These are phyloP conservation scores for Takifugu bimaculatus DNA, from an alignment of 2,113 vertebrate genomes.

Conservation along the genomic window DNA sequence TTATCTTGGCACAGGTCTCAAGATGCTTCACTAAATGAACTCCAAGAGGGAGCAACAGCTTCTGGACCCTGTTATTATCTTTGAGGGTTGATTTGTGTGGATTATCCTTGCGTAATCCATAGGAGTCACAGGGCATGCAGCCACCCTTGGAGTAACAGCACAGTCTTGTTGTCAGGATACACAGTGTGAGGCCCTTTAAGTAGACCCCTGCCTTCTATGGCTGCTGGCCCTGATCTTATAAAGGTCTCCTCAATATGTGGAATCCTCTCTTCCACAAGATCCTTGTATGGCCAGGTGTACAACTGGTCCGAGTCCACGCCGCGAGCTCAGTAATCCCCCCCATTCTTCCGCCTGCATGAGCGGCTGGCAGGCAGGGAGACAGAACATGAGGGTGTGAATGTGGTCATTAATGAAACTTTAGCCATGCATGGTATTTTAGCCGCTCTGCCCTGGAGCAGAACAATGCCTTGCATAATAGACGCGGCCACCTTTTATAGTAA, in stretches of 20 bases:
- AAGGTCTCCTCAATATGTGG: slow-evolving; percentile 20
- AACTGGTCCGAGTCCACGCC: slow-evolving; percentile 26
- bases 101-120: slow-evolving; percentile 57
- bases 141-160: slow-evolving; percentile 44
- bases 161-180: slow-evolving; percentile 15
- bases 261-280: slow-evolving; percentile 42
- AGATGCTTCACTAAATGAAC: neutral
- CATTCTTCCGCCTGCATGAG: slow-evolving; percentile 55
- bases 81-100: slow-evolving; percentile 26
- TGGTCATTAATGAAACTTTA: slow-evolving; percentile 51
- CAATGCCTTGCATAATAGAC: slow-evolving; percentile 26
- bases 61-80: slow-evolving; percentile 9
- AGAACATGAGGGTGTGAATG: slow-evolving; percentile 24
- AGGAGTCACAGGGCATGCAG: slow-evolving; percentile 34
- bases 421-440: slow-evolving; percentile 48
- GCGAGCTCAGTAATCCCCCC: slow-evolving; percentile 51
- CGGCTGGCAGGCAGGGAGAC: slow-evolving; percentile 38
- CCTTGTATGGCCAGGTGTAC: slow-evolving; percentile 68
- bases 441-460: slow-evolving; percentile 15
- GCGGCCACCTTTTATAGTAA: slow-evolving; percentile 41
- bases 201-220: slow-evolving; percentile 71
- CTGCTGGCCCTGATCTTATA: slow-evolving; percentile 24
- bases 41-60: neutral
- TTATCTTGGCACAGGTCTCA: neutral
- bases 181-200: slow-evolving; percentile 20